Percentiles rank a stretch among this genome's conserved stretches.
These are phyloP conservation scores for Phengaris alcon DNA, from an alignment of 2,888 invertebrate species.

Conservation along the genomic window DNA sequence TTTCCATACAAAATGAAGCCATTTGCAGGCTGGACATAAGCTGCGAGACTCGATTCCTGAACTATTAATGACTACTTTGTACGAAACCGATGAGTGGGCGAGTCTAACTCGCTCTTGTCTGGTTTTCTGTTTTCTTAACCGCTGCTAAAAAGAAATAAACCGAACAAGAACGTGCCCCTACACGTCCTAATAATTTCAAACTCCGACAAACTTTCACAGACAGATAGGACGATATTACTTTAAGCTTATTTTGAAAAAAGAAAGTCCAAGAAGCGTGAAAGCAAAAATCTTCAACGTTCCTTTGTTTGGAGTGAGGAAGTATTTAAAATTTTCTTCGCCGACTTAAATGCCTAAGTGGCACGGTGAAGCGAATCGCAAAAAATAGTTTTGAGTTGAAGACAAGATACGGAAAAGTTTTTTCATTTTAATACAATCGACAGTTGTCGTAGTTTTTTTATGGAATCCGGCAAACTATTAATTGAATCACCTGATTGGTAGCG, in stretches of 20 bases:
- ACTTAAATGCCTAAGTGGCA: not conserved
- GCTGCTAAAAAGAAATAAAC: not conserved
- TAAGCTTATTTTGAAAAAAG: constrained; percentile 7
- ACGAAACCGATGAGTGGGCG: too few species aligned
- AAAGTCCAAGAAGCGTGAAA: not conserved
- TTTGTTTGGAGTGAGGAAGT: not conserved
- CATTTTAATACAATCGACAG: not conserved
- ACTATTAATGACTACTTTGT: too few species aligned
- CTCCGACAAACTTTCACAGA: not conserved
- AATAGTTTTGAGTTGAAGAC: not conserved
- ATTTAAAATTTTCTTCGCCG: constrained; percentile 3
- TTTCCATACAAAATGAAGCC: too few species aligned
- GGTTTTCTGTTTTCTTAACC: not conserved
- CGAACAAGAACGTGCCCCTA: not conserved
- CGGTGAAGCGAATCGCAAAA: not conserved
- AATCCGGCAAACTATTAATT: not conserved
- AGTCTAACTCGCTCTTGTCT: too few species aligned
- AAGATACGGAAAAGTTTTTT: not conserved
- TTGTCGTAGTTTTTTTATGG: not conserved
- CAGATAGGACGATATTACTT: not conserved
- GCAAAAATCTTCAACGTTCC: constrained; percentile 14
- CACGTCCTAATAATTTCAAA: not conserved
- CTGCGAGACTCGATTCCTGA: too few species aligned
- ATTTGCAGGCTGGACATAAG: too few species aligned
- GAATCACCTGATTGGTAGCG: too few species aligned